These are phyloP conservation scores for Andrena flavipes DNA, from an alignment of 2,888 invertebrate species.

Conservation along the genomic window DNA sequence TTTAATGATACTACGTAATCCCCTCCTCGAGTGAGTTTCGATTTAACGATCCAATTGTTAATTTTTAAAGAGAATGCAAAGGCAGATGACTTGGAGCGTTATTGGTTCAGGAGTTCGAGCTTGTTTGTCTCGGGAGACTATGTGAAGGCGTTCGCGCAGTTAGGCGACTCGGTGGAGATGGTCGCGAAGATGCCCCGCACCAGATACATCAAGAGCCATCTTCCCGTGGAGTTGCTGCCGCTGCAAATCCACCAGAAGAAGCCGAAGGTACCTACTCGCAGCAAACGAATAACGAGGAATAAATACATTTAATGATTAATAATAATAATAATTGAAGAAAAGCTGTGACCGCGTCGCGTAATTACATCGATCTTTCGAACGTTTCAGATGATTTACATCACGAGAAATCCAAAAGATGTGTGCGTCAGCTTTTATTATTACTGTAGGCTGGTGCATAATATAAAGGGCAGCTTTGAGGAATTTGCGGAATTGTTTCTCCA, in stretches of 20 bases:
- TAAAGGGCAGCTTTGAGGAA: slow-evolving; percentile 89
- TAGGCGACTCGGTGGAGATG: slow-evolving; percentile 91
- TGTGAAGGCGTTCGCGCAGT: slow-evolving; percentile 79
- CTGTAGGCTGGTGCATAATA: slow-evolving; percentile 89
- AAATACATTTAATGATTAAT: background rate
- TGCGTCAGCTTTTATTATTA: slow-evolving; percentile 96
- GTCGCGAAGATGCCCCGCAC: slow-evolving; percentile 90
- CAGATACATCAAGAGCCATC: slow-evolving; percentile 91
- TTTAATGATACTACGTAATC: slow-evolving; percentile 87
- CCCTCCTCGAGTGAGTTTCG: slow-evolving; percentile 81
- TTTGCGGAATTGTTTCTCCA: slow-evolving; percentile 91
- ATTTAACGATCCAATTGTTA: background rate
- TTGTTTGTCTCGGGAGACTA: slow-evolving; percentile 79
- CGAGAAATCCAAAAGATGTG: slow-evolving; percentile 96
- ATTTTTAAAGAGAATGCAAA: background rate
- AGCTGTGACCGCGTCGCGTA: background rate
- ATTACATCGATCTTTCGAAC: background rate
- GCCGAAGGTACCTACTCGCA: slow-evolving; percentile 89
- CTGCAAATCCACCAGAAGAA: slow-evolving; percentile 86
- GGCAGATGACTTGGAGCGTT: background rate
- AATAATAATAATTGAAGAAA: background rate
- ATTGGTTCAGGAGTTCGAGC: slow-evolving; percentile 76
- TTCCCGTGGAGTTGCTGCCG: slow-evolving; percentile 91
- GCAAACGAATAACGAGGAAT: background rate
- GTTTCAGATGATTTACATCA: slow-evolving; percentile 92